Evolutionary conservation across 2,888 invertebrate genomes (phyloP).

Genomic region (Saturnia pavonia): DNA sequence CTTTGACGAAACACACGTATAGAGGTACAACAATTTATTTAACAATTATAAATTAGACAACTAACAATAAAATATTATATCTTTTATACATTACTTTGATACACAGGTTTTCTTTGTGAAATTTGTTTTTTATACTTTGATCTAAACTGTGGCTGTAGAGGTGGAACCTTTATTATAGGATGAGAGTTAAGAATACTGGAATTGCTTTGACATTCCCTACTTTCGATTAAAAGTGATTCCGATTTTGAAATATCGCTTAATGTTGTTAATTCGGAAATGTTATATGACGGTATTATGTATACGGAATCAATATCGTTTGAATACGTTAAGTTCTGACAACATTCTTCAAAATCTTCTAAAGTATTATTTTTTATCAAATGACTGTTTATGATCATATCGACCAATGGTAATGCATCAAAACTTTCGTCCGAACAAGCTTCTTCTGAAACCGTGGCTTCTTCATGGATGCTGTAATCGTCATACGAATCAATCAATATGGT

Average conservation of each 20-base stretch:
- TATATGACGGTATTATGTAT: background rate
- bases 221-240: background rate
- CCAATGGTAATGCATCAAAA: background rate
- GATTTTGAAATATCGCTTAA: background rate
- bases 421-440: background rate
- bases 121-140: constrained; percentile 5
- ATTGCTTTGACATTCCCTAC: background rate
- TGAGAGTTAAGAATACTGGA: background rate
- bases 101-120: background rate
- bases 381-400: background rate
- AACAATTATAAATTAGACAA: background rate
- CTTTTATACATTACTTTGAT: background rate
- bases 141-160: constrained; percentile 11
- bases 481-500: background rate
- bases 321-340: background rate
- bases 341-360: background rate
- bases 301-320: background rate
- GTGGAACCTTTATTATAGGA: background rate
- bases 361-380: background rate
- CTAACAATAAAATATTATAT: background rate
- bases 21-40: constrained; percentile 2
- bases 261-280: background rate
- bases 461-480: background rate
- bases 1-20: background rate
- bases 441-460: background rate